Conservation (phyloP, 1,140 invertebrate genomes). For the Papilio polyxenes region DNA sequence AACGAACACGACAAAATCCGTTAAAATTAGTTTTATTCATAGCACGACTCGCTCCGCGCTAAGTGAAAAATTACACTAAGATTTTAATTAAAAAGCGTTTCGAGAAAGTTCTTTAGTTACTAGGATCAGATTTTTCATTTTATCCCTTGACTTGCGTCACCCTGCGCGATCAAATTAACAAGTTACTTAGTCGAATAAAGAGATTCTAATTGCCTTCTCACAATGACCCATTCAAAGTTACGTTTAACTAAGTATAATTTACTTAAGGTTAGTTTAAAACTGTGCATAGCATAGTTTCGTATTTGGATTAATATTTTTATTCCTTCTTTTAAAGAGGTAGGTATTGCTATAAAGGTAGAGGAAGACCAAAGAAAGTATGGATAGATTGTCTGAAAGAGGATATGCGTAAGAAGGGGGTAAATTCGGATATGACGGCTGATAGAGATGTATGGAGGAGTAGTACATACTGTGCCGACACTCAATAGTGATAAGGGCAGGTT, state of each 20-base stretch:
- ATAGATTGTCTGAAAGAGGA: no score
- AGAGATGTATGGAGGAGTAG: no score
- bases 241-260: not conserved
- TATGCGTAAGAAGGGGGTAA: no score
- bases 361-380: no score
- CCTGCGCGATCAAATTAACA: conserved; percentile 16
- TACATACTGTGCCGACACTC: no score
- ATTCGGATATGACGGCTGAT: no score
- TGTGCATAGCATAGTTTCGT: not conserved
- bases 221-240: not conserved
- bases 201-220: not conserved
- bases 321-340: no score
- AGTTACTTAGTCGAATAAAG: conserved; percentile 22
- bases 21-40: conserved; percentile 19
- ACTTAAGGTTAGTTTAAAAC: not conserved
- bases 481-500: no score
- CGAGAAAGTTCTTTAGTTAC: conserved; percentile 16
- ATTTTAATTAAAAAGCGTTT: conserved; percentile 34
- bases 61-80: conserved; percentile 23
- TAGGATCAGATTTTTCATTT: conserved; percentile 35
- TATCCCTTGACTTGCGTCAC: not conserved
- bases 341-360: no score
- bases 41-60: conserved; percentile 1
- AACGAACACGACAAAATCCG: conserved; percentile 14
- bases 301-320: no score